Conservation (phyloP, 2,113 vertebrate species). For the Odontophorus gujanensis region DNA sequence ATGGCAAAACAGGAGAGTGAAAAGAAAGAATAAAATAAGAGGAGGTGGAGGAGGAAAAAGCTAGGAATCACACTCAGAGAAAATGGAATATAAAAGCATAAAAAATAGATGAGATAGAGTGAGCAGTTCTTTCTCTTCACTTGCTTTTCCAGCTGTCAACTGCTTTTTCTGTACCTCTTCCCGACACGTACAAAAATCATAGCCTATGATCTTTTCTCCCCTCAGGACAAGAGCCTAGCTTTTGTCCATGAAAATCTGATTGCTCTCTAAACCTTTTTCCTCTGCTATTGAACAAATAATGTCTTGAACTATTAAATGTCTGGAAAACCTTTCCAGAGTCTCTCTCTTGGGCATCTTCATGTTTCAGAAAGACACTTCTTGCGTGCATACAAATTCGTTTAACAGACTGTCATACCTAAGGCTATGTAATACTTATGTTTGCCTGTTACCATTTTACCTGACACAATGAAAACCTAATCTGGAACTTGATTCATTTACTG, state of each 20-base stretch:
- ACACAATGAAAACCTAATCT: conserved; percentile 46
- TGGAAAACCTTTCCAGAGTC: conserved; percentile 46
- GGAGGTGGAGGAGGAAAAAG: background rate
- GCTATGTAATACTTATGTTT: conserved; percentile 19
- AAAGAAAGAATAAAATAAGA: background rate
- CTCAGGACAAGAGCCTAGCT: conserved; percentile 28
- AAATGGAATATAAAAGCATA: conserved; percentile 30
- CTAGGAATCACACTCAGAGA: background rate
- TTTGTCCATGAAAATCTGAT: conserved; percentile 64
- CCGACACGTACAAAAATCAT: conserved; percentile 31
- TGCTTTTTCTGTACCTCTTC: background rate
- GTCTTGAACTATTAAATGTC: conserved; percentile 57
- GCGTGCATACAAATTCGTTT: conserved; percentile 55
- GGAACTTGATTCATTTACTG: background rate
- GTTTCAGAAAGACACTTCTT: conserved; percentile 42
- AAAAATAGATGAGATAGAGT: conserved; percentile 20
- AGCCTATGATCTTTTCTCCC: conserved; percentile 29
- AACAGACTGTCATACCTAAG: conserved; percentile 45
- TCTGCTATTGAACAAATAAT: conserved; percentile 64
- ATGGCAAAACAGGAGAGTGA: background rate
- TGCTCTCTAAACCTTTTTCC: conserved; percentile 44
- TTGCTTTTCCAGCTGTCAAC: conserved; percentile 13
- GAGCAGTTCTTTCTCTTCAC: background rate
- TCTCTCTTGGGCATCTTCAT: conserved; percentile 40
- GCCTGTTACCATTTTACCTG: conserved; percentile 9